These are phyloP conservation scores for Pipistrellus kuhlii DNA, from an alignment of 2,797 vertebrate genomes.

Conservation along the genomic window DNA sequence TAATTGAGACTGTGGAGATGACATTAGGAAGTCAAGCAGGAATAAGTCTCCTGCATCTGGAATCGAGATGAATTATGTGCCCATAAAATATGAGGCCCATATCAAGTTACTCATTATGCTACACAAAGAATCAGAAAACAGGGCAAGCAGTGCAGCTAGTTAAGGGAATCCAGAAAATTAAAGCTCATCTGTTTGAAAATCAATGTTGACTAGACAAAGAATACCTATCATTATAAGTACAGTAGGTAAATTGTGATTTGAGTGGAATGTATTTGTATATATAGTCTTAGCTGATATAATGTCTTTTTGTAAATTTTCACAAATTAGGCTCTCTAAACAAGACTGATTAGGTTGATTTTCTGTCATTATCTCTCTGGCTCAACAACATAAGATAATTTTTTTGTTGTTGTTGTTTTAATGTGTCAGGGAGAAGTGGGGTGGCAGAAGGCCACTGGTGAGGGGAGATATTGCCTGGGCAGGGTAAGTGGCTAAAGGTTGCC, in stretches of 20 bases:
- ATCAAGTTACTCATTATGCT: conserved; percentile 82
- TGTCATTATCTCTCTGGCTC: conserved; percentile 74
- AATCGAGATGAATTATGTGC: conserved; percentile 72
- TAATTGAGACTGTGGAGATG: conserved; percentile 71
- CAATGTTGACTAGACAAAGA: conserved; percentile 72
- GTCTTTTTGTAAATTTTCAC: conserved; percentile 76
- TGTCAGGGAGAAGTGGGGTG: neutral
- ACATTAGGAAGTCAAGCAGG: conserved; percentile 59
- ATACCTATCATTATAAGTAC: conserved; percentile 79
- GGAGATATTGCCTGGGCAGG: neutral
- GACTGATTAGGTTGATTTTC: conserved; percentile 76
- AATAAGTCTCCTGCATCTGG: conserved; percentile 65
- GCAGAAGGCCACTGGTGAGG: neutral
- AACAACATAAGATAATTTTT: conserved; percentile 23
- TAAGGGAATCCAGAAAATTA: conserved; percentile 80
- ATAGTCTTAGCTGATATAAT: conserved; percentile 56
- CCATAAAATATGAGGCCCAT: conserved; percentile 67
- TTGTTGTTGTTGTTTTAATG: neutral
- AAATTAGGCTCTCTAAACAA: conserved; percentile 82
- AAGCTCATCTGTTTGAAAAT: conserved; percentile 80
- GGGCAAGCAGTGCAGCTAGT: conserved; percentile 53
- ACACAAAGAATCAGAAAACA: conserved; percentile 69
- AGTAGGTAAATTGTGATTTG: conserved; percentile 80
- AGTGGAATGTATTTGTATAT: conserved; percentile 79
- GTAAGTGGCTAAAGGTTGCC: neutral